These are phyloP conservation scores for Aphrophora alni DNA, from an alignment of 2,888 invertebrate species.

Conservation along the genomic window DNA sequence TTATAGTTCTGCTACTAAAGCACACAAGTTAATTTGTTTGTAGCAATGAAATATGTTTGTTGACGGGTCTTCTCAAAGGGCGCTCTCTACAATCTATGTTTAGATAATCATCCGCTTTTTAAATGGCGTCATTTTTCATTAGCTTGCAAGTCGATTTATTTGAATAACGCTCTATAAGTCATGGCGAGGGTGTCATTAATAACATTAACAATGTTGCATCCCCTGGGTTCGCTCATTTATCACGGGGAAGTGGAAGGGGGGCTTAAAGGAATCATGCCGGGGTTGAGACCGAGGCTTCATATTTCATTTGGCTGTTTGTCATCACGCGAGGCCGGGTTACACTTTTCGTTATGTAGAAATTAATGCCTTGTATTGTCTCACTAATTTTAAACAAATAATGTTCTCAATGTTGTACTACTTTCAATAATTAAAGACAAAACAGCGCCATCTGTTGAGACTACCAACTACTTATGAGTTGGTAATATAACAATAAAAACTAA, in stretches of 20 bases:
- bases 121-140: conserved; percentile 34
- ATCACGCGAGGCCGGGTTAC: background rate
- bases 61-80: conserved; percentile 2
- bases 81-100: background rate
- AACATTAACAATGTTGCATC: conserved; percentile 41
- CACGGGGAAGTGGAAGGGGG: conserved; percentile 15
- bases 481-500: too few relatives aligned
- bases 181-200: conserved; percentile 37
- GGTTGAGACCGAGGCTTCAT: conserved; percentile 26
- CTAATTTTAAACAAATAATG: background rate
- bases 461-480: too few relatives aligned
- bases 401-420: too few relatives aligned
- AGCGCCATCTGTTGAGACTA: too few relatives aligned
- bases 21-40: conserved; percentile 2
- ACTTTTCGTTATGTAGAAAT: background rate
- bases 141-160: conserved; percentile 37
- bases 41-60: conserved; percentile 6
- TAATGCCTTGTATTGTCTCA: background rate
- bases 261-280: conserved; percentile 28
- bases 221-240: conserved; percentile 33
- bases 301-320: conserved; percentile 30
- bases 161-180: conserved; percentile 40
- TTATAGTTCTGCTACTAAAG: background rate
- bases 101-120: conserved; percentile 27
- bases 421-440: too few relatives aligned